Conservation (phyloP, 2,888 invertebrate species). For the Eupithecia vulgata region DNA sequence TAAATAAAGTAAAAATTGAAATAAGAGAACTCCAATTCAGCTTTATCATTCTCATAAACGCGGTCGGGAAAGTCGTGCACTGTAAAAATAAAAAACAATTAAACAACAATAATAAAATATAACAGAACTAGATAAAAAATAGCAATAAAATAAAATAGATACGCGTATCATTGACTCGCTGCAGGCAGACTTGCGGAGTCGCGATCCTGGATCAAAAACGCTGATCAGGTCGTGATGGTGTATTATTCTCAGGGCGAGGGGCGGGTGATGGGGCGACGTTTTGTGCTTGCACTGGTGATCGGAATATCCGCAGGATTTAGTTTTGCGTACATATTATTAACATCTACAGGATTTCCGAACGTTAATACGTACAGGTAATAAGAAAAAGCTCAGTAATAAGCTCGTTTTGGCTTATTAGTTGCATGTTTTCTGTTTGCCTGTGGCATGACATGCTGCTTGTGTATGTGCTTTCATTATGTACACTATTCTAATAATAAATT, state of each 20-base stretch:
- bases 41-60: conserved; percentile 1
- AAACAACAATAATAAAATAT: background rate
- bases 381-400: conserved; percentile 44
- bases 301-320: conserved; percentile 91
- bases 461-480: background rate
- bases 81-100: background rate
- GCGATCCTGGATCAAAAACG: conserved; percentile 34
- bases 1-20: too few relatives aligned
- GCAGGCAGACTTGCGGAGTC: conserved; percentile 20
- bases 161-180: conserved; percentile 26
- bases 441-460: conserved; percentile 26
- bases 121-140: background rate
- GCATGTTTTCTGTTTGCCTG: conserved; percentile 13
- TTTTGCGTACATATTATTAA: conserved; percentile 89
- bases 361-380: conserved; percentile 81
- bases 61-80: background rate
- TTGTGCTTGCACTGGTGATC: conserved; percentile 87
- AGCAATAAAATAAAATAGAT: too few relatives aligned
- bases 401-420: conserved; percentile 27
- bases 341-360: conserved; percentile 80
- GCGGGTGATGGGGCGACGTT: conserved; percentile 86
- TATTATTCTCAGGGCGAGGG: conserved; percentile 76
- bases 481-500: conserved; percentile 6
- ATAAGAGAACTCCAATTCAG: background rate
- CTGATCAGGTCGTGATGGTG: conserved; percentile 6